Base-by-base conservation (phyloP, 2,113 vertebrate species). In the Petromus typicus region DNA sequence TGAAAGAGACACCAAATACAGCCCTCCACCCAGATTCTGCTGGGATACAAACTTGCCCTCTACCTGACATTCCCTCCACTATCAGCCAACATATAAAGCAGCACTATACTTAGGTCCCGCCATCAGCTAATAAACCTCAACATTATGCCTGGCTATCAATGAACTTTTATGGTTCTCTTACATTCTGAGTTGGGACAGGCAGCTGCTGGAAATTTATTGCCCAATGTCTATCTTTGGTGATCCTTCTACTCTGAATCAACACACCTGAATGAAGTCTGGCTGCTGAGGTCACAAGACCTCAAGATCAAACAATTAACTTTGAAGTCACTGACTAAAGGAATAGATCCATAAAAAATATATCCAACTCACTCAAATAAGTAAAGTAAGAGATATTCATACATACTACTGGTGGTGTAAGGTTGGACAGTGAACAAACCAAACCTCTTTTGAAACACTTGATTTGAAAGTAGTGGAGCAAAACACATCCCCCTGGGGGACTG, bases 201-300 rank as follows among this genome's bases (percentile, higher is more conserved):
- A 84, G 22, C 23, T n/a, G 75, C 32, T 59, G 23, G 63, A 5
- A 30, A 64, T 91, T 83, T 61, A n/a, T 25, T 64, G 25, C 7
- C 59, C 64, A 61, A 66, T 32, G 57, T 66, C n/a, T 83, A n/a
- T 73, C 95, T 95, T 8, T 71, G 71, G 66, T 57, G n/a, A 89
- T 67, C 37, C n/a, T 73, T 59, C 22, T 48, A 69, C 48, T 56
- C 25, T 61, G 45, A 92, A 56, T 22, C 18, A 83, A 86, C 88
- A 80, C 20, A 80, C 30, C 48, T 32, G 48, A 81, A 67, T 40
- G 67, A 45, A 88, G 51, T 32, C 54, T 43, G 75, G 48, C 2
- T 89, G 59, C 48, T 57, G 32, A 57, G 12, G 63, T 75, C 66
- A 91, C 2, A 82, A 48, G n/a, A 83, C 69, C 86, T 66, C 37